A percentile compares a stretch with the other conserved stretches of the same genome.
phyloP scores from a whole-genome alignment of 2,888 invertebrate species.

The Bedellia somnulentella region DNA sequence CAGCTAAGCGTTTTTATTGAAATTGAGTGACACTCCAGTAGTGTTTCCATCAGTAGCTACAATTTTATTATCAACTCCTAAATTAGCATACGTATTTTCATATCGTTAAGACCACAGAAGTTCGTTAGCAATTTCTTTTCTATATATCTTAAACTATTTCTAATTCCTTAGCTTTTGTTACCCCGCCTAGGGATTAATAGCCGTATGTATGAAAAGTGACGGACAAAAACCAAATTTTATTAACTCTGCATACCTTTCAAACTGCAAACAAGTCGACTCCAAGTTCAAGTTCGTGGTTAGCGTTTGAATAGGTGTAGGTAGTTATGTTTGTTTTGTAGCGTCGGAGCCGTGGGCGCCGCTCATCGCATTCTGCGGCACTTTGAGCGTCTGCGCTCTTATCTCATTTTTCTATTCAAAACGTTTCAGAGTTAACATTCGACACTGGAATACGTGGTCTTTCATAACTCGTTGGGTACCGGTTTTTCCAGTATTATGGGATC shows the following conservation, averaged over 20 bases:
- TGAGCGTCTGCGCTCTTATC: constrained; percentile 21
- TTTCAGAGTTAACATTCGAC: constrained; percentile 29
- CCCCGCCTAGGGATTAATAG: no score
- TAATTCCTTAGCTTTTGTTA: no score
- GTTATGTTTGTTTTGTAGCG: constrained; percentile 37
- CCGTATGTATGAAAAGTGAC: no score
- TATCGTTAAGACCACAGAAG: no score
- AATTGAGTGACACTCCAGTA: background rate
- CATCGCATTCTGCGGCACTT: constrained; percentile 6
- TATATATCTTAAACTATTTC: no score
- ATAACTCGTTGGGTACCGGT: constrained; percentile 15
- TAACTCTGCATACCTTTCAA: no score
- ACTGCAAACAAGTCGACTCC: no score
- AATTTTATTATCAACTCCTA: no score
- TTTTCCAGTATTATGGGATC: constrained; percentile 13
- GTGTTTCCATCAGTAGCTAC: constrained; percentile 1
- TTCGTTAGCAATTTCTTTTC: no score
- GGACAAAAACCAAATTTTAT: no score
- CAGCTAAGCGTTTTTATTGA: no score
- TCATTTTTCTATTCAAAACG: constrained; percentile 32
- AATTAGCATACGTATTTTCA: no score
- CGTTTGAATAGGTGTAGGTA: constrained; percentile 3
- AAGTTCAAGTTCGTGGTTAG: constrained; percentile 33
- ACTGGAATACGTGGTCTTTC: constrained; percentile 15
- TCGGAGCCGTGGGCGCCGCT: constrained; percentile 36